A percentile compares a stretch with the other conserved stretches of the same genome.
These are phyloP conservation scores for Drosophila ezoana DNA, from an alignment of 2,888 invertebrate species.

Conservation along the genomic window DNA sequence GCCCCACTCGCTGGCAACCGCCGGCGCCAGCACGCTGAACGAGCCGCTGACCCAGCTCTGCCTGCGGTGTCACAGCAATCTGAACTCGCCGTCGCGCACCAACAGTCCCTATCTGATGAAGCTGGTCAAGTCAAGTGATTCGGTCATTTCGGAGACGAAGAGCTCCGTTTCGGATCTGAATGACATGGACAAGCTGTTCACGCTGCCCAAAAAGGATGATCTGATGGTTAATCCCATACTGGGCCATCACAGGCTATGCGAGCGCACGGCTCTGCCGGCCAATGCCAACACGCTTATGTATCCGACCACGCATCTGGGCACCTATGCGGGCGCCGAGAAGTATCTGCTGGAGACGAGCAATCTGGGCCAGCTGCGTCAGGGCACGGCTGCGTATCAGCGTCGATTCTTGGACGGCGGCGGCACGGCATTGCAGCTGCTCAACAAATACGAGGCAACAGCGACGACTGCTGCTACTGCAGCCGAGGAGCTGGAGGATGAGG, in stretches of 20 bases:
- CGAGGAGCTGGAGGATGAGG: conserved; percentile 73
- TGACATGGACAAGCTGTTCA: conserved; percentile 83
- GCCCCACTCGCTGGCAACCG: conserved; percentile 84
- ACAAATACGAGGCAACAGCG: conserved; percentile 55
- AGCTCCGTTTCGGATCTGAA: conserved; percentile 85
- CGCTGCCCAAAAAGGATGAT: conserved; percentile 84
- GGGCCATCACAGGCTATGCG: conserved; percentile 88
- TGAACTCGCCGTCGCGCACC: conserved; percentile 85
- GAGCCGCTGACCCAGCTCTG: conserved; percentile 85
- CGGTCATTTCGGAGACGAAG: conserved; percentile 85
- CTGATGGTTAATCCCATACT: conserved; percentile 85
- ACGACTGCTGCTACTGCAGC: background rate
- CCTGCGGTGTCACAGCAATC: conserved; percentile 88
- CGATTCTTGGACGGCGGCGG: conserved; percentile 82
- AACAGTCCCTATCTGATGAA: conserved; percentile 85
- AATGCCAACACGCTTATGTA: conserved; percentile 70
- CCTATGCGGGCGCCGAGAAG: conserved; percentile 70
- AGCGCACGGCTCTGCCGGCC: conserved; percentile 79
- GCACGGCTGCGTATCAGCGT: conserved; percentile 64
- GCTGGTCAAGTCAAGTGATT: conserved; percentile 85
- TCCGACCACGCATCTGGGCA: conserved; percentile 74
- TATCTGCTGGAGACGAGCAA: conserved; percentile 76
- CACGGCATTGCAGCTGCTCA: conserved; percentile 78
- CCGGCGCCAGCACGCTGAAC: conserved; percentile 49
- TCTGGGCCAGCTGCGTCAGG: conserved; percentile 61